Conservation (phyloP, 2,888 invertebrate species). For the Caenorhabditis zanzibari region DNA sequence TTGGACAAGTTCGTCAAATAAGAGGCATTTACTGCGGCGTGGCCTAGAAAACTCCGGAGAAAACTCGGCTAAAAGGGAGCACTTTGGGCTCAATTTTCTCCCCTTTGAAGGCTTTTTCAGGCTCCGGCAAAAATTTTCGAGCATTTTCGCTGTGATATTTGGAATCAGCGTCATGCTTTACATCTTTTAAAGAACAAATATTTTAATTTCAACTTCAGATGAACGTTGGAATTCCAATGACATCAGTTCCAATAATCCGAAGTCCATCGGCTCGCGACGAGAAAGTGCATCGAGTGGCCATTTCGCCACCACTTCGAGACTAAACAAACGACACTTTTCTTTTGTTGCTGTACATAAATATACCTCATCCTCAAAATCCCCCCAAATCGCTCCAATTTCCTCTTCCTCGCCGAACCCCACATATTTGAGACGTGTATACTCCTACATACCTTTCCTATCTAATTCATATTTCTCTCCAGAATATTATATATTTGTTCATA, state of each 20-base stretch:
- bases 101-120: no score
- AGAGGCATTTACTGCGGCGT: no score
- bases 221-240: conserved; percentile 63
- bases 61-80: no score
- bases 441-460: conserved; percentile 36
- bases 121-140: no score
- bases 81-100: no score
- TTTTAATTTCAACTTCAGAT: conserved; percentile 38
- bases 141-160: no score
- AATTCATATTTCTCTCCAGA: conserved; percentile 9
- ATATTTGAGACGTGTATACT: conserved; percentile 61
- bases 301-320: conserved; percentile 65
- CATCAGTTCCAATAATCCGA: conserved; percentile 68
- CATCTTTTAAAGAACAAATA: no score
- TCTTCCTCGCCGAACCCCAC: conserved; percentile 60
- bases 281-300: conserved; percentile 57
- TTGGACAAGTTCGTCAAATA: no score
- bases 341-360: conserved; percentile 49
- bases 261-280: conserved; percentile 68
- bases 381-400: conserved; percentile 15
- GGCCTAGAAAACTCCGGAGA: no score
- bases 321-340: conserved; percentile 32
- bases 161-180: no score
- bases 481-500: conserved; percentile 1
- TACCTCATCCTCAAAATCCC: conserved; percentile 4